Percentiles rank a stretch among this genome's conserved stretches.
phyloP scores from a whole-genome alignment of 2,113 vertebrate species.

The Chionomys nivalis region DNA sequence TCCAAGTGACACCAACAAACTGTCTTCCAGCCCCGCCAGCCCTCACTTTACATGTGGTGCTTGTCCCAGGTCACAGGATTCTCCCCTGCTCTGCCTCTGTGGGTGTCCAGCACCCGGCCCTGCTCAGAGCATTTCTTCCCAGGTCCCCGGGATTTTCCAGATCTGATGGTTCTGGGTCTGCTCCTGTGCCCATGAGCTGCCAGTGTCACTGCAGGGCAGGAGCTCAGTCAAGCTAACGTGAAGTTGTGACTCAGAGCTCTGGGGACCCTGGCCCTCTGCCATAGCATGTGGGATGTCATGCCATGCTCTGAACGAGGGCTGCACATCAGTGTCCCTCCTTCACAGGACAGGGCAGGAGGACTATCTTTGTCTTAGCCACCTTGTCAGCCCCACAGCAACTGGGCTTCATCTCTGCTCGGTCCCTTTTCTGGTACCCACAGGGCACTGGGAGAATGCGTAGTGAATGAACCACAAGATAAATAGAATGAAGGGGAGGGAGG shows the following conservation, averaged over 20 bases:
- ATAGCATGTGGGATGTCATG: rapidly evolving
- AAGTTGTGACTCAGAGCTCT: not conserved
- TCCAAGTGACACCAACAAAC: rapidly evolving
- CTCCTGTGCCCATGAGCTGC: not conserved
- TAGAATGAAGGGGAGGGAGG: not conserved
- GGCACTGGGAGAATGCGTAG: not conserved
- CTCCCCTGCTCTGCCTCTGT: not conserved
- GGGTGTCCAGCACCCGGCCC: not conserved
- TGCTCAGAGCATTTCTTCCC: not conserved
- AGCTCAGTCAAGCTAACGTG: not conserved
- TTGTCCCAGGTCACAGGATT: too few relatives aligned
- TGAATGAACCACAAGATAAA: not conserved
- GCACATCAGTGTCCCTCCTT: rapidly evolving
- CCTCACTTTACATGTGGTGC: rapidly evolving
- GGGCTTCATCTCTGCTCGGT: not conserved
- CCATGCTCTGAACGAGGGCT: rapidly evolving
- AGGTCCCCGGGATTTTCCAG: not conserved
- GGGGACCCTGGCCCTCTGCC: not conserved
- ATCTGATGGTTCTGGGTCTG: not conserved
- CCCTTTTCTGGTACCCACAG: rapidly evolving
- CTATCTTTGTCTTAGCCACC: rapidly evolving
- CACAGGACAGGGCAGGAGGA: rapidly evolving
- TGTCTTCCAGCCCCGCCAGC: rapidly evolving
- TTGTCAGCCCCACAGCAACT: not conserved
- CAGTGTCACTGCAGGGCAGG: not conserved